Conservation (phyloP, 30 jellyfish, hydroid and myxozoan species). For the Sanderia malayensis region DNA sequence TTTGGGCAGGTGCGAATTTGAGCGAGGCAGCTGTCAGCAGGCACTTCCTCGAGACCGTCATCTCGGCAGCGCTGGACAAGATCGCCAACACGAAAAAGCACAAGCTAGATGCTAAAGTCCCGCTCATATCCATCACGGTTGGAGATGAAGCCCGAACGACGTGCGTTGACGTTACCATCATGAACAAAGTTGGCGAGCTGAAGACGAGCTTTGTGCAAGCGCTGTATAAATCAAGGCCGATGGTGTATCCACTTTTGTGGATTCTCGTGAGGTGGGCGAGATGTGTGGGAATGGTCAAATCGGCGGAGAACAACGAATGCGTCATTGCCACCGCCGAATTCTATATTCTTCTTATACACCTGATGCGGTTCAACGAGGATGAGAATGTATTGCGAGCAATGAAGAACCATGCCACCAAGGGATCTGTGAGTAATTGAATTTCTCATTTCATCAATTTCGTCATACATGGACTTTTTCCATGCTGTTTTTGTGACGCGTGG, state of each 20-base stretch:
- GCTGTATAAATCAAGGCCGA: constrained; percentile 33
- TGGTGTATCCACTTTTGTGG: constrained; percentile 55
- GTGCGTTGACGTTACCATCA: constrained; percentile 54
- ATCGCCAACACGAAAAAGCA: constrained; percentile 49
- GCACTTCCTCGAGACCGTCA: constrained; percentile 39
- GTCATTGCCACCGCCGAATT: constrained; percentile 77
- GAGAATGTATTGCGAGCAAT: no score
- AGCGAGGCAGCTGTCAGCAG: constrained; percentile 10
- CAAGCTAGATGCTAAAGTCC: constrained; percentile 51
- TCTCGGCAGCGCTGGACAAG: constrained; percentile 59
- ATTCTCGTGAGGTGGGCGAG: constrained; percentile 84
- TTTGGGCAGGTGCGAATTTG: no score
- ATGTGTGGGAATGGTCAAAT: constrained; percentile 51
- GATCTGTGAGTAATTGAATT: neutral
- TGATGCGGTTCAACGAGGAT: constrained; percentile 13
- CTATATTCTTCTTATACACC: constrained; percentile 51
- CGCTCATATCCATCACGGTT: constrained; percentile 49
- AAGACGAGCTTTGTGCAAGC: constrained; percentile 55
- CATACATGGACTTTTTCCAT: no score
- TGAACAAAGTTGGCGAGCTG: constrained; percentile 55
- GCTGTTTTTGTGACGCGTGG: no score
- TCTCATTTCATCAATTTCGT: neutral
- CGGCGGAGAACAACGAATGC: constrained; percentile 28
- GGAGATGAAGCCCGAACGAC: constrained; percentile 48
- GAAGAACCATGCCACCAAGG: neutral